phyloP scores from a whole-genome alignment of 2,113 vertebrate genomes.

The Campylorhamphus procurvoides region DNA sequence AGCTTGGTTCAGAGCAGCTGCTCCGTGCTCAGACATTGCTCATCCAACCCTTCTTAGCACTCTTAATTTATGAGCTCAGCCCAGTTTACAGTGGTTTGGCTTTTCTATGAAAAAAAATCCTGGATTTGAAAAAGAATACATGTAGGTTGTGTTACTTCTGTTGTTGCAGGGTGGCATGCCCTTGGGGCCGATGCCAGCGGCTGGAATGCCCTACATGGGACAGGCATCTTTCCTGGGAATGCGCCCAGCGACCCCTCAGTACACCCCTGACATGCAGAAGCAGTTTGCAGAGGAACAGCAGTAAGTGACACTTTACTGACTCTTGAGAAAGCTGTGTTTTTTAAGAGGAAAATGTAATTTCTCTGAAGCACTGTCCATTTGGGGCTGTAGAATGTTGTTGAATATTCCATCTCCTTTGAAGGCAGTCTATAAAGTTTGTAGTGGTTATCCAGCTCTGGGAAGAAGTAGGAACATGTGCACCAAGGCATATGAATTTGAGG shows the following conservation, averaged over 20 bases:
- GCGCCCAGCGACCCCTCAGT: conserved; percentile 86
- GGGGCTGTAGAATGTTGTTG: not conserved
- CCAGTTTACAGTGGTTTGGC: not conserved
- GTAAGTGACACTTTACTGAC: conserved; percentile 72
- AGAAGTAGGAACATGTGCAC: not conserved
- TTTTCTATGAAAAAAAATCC: accelerated
- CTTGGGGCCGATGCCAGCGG: conserved; percentile 84
- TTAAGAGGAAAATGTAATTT: not conserved
- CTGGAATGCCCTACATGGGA: conserved; percentile 89
- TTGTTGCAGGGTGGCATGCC: conserved; percentile 86
- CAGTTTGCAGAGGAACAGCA: conserved; percentile 97
- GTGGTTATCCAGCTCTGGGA: not conserved
- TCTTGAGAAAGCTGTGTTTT: not conserved
- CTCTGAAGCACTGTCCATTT: not conserved
- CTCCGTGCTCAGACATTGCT: not conserved
- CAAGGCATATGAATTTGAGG: not conserved
- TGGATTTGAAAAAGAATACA: accelerated
- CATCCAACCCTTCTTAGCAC: accelerated
- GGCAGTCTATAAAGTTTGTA: not conserved
- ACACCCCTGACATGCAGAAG: conserved; percentile 91
- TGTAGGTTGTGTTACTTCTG: not conserved
- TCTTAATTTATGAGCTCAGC: accelerated
- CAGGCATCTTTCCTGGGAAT: conserved; percentile 91
- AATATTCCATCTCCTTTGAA: not conserved
- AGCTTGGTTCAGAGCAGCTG: not conserved